Percentiles rank a stretch among this genome's conserved stretches.
These are phyloP conservation scores for Taurulus bubalis DNA, from an alignment of 2,113 vertebrate species.

Conservation along the genomic window DNA sequence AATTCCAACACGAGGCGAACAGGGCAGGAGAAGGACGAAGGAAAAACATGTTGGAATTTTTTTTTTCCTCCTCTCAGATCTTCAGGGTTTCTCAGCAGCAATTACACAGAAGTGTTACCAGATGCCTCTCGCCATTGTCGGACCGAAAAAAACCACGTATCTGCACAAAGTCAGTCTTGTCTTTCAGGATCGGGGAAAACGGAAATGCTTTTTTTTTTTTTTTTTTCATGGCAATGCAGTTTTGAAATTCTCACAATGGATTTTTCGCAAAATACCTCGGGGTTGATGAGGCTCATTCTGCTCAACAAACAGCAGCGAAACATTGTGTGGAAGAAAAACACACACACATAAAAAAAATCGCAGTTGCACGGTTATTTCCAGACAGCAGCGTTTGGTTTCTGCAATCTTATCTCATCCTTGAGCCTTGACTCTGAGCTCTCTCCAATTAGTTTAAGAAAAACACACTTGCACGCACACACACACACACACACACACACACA, in stretches of 20 bases:
- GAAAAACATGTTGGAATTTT: constrained; percentile 79
- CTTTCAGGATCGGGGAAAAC: constrained; percentile 30
- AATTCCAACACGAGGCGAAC: constrained; percentile 67
- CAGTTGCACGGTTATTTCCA: constrained; percentile 24
- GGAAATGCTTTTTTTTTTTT: constrained; percentile 19
- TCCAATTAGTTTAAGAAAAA: constrained; percentile 54
- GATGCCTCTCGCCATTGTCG: constrained; percentile 72
- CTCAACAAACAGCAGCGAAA: constrained; percentile 1
- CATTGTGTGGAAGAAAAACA: constrained; percentile 13
- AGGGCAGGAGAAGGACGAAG: constrained; percentile 68
- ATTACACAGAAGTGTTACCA: constrained; percentile 82
- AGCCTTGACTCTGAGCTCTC: constrained; percentile 52
- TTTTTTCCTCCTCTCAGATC: constrained; percentile 76
- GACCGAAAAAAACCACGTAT: constrained; percentile 61
- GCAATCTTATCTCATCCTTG: constrained; percentile 63
- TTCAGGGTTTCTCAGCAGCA: constrained; percentile 80
- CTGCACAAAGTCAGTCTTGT: constrained; percentile 67
- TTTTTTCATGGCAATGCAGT: constrained; percentile 1
- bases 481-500: constrained; percentile 14
- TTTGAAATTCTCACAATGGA: constrained; percentile 24
- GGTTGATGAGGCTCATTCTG: constrained; percentile 1
- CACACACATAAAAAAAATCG: not conserved
- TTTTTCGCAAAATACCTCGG: constrained; percentile 17
- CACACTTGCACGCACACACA: constrained; percentile 17
- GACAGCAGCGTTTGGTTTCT: constrained; percentile 59